Evolutionary conservation across 2,797 vertebrate species (phyloP).

Genomic region (Neostethus bicornis): DNA sequence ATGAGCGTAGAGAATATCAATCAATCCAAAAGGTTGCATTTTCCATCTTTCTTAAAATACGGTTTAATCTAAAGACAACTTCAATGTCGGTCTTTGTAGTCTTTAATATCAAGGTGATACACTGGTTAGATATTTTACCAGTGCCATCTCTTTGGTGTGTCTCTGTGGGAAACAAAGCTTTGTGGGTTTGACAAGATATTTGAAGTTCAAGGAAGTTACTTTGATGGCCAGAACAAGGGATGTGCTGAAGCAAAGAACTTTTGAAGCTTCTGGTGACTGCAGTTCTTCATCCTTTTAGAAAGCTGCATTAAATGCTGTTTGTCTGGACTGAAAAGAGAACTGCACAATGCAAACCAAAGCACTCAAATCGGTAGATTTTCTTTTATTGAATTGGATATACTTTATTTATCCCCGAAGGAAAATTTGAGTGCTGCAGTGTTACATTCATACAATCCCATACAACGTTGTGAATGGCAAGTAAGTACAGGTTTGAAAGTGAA

Average conservation of each 20-base stretch:
- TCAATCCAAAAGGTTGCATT: not conserved
- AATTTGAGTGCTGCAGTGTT: no score
- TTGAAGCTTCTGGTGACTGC: constrained; percentile 43
- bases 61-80: no score
- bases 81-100: no score
- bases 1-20: not conserved
- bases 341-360: constrained; percentile 49
- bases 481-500: no score
- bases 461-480: no score
- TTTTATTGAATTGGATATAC: no score
- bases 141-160: not conserved
- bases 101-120: not conserved
- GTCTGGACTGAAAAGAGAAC: constrained; percentile 48
- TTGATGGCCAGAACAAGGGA: constrained; percentile 39
- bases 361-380: constrained; percentile 44
- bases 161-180: not conserved
- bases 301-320: constrained; percentile 47
- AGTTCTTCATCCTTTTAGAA: constrained; percentile 61
- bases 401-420: no score
- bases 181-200: constrained; percentile 1
- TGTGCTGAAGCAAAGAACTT: constrained; percentile 23
- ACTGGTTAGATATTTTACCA: constrained; percentile 10
- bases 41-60: not conserved
- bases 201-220: constrained; percentile 24
- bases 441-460: no score